Evolutionary conservation across 2,113 vertebrate genomes (phyloP), one percentile per base, ranked within the genome.

Genomic region (Halcyon malimbica): DNA sequence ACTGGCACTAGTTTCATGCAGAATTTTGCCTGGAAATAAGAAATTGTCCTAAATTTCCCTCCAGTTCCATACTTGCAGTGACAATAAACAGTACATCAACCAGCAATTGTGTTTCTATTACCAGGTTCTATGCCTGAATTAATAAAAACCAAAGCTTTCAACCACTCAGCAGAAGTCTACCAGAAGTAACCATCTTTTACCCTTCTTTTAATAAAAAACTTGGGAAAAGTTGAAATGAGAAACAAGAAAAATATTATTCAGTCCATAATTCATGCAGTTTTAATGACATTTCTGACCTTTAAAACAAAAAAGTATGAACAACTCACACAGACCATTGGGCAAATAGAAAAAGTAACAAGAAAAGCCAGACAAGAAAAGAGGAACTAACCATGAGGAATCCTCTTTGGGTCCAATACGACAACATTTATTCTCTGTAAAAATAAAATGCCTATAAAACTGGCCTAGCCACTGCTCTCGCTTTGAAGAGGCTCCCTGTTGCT

Each of bases 261-360:
- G 57, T 48, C 74, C 75, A 57, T 83, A 92, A 96, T 83, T 91
- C 87, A 91, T 82, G 56, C 29, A 73, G 70, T 95, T 93, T 89
- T 75, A 60, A 92, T 93, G 88, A 85, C 84, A 93, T 90, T 97
- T 87, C 87, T 95, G 94, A 92, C 93, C 87, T 96, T 94, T 95
- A 96, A 95, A 97, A 82, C 85, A 93, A 87, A 93, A 97, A 97
- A 87, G 80, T 83, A 96, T 5, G 24, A 95, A 42, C 37, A 91
- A 92, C 86, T 71, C 67, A 93, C 69, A 89, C 63, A 76, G 82
- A 83, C 62, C 63, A 59, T 1, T 59, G 41, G 71, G 69, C 44
- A 93, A 94, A 90, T 4, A 86, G 76, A 73, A 42, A 48, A 83
- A 16, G 37, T 44, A 91, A 78, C 24, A 74, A 31, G 79, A 92